phyloP scores from a whole-genome alignment of 2,797 vertebrate genomes.

The Pipistrellus pygmaeus region DNA sequence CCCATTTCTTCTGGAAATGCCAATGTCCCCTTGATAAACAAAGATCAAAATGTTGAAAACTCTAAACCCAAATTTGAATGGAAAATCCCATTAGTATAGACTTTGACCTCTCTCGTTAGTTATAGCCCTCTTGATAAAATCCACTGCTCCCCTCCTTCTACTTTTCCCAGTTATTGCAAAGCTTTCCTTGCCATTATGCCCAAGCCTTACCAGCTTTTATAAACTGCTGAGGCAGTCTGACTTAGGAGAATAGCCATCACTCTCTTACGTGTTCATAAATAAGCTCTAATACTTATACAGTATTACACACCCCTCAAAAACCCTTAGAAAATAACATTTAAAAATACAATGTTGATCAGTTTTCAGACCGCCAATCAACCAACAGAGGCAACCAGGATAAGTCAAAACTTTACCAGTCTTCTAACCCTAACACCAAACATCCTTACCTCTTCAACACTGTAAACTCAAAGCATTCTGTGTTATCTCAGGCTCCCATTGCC shows the following conservation, averaged over 20 bases:
- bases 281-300: neutral
- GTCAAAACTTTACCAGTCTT: slow-evolving; percentile 34
- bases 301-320: neutral
- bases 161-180: neutral
- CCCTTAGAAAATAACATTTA: slow-evolving; percentile 48
- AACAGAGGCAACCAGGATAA: slow-evolving; percentile 1
- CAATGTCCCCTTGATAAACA: slow-evolving; percentile 18
- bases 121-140: neutral
- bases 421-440: neutral
- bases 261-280: neutral
- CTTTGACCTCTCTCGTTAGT: neutral
- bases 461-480: slow-evolving; percentile 27
- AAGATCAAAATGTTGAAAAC: slow-evolving; percentile 30
- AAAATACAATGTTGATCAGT: neutral
- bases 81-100: slow-evolving; percentile 10
- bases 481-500: neutral
- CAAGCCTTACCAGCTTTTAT: neutral
- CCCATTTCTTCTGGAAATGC: neutral
- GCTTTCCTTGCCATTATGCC: neutral
- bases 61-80: slow-evolving; percentile 26
- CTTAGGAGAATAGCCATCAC: neutral
- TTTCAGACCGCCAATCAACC: slow-evolving; percentile 31
- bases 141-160: neutral
- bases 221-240: neutral
- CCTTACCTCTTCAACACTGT: neutral